Conservation (phyloP, 2,113 vertebrate species). For the Spheniscus mendiculus region DNA sequence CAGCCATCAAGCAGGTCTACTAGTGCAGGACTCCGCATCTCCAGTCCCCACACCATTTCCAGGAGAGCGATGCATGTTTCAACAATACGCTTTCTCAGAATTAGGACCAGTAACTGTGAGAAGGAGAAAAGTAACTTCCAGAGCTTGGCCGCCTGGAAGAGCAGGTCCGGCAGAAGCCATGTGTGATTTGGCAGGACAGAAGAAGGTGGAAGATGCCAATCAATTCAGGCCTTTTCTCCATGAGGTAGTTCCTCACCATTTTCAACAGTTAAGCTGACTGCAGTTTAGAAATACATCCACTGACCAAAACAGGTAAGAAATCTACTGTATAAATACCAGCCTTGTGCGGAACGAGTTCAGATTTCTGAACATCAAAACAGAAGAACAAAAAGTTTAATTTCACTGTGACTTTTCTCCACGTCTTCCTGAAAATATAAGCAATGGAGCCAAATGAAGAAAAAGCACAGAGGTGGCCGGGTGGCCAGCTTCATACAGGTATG, state of each 20-base stretch:
- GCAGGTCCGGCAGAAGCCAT: background rate
- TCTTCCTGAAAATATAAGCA: background rate
- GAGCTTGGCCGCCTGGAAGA: background rate
- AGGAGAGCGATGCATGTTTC: background rate
- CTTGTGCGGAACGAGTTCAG: background rate
- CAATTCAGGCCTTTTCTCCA: background rate
- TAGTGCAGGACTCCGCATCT: background rate
- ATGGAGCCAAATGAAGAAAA: background rate
- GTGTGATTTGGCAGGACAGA: background rate
- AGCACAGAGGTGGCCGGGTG: background rate
- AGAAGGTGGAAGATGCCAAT: background rate
- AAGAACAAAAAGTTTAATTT: background rate
- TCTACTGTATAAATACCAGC: background rate
- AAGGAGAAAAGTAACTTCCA: background rate
- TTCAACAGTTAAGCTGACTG: background rate
- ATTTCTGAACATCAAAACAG: background rate
- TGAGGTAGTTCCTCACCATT: background rate
- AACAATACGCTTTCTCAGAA: background rate
- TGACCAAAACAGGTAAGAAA: background rate
- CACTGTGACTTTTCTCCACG: background rate
- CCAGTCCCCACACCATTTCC: background rate
- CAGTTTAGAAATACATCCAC: background rate
- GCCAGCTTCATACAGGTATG: background rate
- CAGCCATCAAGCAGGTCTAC: background rate
- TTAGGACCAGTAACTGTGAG: background rate